Evolutionary conservation across 2,113 vertebrate genomes (phyloP).

Genomic region (Athene noctua): DNA sequence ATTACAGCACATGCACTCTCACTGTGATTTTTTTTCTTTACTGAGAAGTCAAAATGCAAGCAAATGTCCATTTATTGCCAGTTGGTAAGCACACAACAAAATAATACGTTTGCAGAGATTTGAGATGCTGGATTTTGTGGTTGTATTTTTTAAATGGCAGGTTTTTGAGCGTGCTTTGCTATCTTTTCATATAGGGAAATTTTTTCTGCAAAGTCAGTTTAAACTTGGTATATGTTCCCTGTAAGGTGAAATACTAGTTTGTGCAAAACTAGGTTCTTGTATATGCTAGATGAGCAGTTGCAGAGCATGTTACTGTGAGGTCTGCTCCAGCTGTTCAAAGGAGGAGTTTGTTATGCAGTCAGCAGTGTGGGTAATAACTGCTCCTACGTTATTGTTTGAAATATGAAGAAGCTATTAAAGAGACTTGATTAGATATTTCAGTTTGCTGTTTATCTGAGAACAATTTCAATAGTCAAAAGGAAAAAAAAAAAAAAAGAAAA

Average conservation of each 20-base stretch:
- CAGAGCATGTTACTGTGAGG: neutral
- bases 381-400: neutral
- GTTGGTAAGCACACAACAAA: neutral
- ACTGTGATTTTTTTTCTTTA: neutral
- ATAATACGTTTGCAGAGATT: neutral
- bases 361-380: neutral
- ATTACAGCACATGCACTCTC: neutral
- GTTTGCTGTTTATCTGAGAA: neutral
- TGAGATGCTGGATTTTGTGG: neutral
- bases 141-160: neutral
- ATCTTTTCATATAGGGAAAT: neutral
- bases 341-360: neutral
- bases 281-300: neutral
- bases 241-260: neutral
- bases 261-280: neutral
- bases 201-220: neutral
- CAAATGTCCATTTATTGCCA: neutral
- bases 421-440: neutral
- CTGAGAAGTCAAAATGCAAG: neutral
- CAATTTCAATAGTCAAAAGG: neutral
- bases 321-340: neutral
- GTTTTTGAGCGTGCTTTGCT: neutral
- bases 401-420: neutral
- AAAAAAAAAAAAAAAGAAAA: neutral
- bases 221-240: neutral